A percentile compares a stretch with the other conserved stretches of the same genome.
Evolutionary conservation across 2,113 vertebrate species (phyloP).

Genomic region (Emydocephalus ijimae): DNA sequence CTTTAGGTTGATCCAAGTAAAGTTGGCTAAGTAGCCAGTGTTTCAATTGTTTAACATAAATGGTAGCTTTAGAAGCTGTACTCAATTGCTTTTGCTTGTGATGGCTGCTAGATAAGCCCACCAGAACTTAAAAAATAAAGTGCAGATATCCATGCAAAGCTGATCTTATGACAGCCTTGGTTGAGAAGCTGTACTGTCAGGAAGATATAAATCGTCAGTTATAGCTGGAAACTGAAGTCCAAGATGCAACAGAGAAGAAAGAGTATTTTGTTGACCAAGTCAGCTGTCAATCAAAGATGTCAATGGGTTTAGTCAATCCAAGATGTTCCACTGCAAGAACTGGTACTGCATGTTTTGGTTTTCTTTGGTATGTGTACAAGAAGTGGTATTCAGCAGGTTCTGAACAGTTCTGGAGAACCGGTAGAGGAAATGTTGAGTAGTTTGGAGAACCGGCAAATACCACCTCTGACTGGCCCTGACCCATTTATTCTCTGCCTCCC

Average conservation of each 20-base stretch:
- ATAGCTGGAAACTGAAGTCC: neutral
- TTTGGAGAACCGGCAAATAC: too few species aligned
- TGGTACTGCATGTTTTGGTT: neutral
- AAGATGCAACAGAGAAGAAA: neutral
- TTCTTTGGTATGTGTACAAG: neutral
- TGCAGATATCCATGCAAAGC: neutral
- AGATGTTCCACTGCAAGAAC: neutral
- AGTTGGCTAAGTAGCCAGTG: neutral
- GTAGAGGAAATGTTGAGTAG: too few species aligned
- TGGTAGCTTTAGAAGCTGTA: neutral
- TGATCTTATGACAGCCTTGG: neutral
- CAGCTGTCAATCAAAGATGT: neutral
- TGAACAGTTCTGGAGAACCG: too few species aligned
- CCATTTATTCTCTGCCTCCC: too few species aligned
- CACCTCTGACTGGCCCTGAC: too few species aligned
- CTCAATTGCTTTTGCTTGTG: neutral
- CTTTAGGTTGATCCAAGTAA: neutral
- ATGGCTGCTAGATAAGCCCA: neutral
- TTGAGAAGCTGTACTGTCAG: neutral
- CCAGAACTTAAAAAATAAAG: neutral
- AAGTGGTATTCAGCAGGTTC: too few species aligned
- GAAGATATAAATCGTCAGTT: neutral
- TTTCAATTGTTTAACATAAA: neutral
- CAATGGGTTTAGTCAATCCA: neutral
- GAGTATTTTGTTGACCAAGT: neutral